A percentile compares a stretch with the other conserved stretches of the same genome.
Evolutionary conservation across 2,888 invertebrate genomes (phyloP).

Genomic region (Ectemnius continuus): DNA sequence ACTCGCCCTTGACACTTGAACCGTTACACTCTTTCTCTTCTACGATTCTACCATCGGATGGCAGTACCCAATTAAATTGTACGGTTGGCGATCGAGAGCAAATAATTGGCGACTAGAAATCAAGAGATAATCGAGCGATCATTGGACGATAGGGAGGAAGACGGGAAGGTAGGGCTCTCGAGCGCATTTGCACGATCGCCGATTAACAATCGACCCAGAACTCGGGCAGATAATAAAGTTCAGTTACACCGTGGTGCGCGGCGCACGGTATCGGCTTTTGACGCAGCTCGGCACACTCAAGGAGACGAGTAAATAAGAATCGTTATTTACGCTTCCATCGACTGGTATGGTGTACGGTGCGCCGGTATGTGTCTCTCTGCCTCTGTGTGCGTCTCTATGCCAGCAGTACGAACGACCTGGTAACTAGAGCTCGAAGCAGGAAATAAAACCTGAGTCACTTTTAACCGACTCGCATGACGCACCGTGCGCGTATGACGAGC

Average conservation of each 20-base stretch:
- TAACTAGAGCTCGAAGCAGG: conserved; percentile 60
- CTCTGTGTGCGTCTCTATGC: neutral
- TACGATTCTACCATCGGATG: too few species aligned
- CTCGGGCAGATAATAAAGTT: conserved; percentile 53
- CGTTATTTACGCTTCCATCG: conserved; percentile 19
- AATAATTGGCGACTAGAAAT: neutral
- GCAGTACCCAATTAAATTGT: too few species aligned
- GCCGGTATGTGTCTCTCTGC: neutral
- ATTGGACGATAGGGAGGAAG: conserved; percentile 5
- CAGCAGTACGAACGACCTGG: conserved; percentile 17
- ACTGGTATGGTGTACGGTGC: neutral
- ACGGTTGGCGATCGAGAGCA: too few species aligned
- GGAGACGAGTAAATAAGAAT: conserved; percentile 36
- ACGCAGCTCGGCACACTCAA: conserved; percentile 5
- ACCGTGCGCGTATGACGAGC: conserved; percentile 31
- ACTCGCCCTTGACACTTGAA: too few species aligned
- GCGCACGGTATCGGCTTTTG: conserved; percentile 3
- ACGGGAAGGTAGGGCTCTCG: neutral
- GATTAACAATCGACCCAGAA: conserved; percentile 60
- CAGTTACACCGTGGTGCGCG: conserved; percentile 30
- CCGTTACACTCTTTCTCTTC: too few species aligned
- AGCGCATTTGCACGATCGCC: conserved; percentile 13
- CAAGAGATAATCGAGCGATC: neutral
- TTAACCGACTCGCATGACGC: conserved; percentile 51
- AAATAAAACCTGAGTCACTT: conserved; percentile 63